Evolutionary conservation across 2,888 invertebrate species (phyloP).

Genomic region (Pyralis farinalis): DNA sequence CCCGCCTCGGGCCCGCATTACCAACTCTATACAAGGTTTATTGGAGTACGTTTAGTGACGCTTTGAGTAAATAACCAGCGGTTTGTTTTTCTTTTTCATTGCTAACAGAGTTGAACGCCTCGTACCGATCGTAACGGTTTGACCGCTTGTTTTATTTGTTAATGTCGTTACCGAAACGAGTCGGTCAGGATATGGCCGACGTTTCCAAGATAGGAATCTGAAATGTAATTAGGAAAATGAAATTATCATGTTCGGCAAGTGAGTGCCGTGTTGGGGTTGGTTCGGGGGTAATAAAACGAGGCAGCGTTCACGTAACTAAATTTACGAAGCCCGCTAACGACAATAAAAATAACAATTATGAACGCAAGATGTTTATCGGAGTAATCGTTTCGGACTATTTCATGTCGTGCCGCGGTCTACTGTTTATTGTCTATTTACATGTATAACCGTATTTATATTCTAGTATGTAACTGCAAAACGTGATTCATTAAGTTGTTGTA

Average conservation of each 20-base stretch:
- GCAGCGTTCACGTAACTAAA: constrained; percentile 50
- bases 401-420: constrained; percentile 33
- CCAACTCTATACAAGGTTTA: constrained; percentile 33
- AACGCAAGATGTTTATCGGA: constrained; percentile 50
- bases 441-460: constrained; percentile 34
- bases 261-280: constrained; percentile 42
- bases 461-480: constrained; percentile 17
- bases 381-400: constrained; percentile 61
- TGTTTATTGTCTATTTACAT: constrained; percentile 49
- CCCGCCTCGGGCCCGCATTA: constrained; percentile 35
- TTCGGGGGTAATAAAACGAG: constrained; percentile 42
- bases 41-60: constrained; percentile 52
- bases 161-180: constrained; percentile 21
- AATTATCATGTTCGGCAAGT: constrained; percentile 50
- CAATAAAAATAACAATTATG: constrained; percentile 56
- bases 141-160: constrained; percentile 35
- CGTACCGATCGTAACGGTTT: constrained; percentile 39
- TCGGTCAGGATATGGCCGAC: constrained; percentile 21
- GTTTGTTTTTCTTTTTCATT: constrained; percentile 36
- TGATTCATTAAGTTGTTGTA: constrained; percentile 14
- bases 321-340: constrained; percentile 49
- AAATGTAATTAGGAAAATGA: constrained; percentile 59
- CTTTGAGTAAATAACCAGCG: constrained; percentile 45
- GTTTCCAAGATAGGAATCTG: constrained; percentile 46
- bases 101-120: constrained; percentile 29